Evolutionary conservation across 2,797 vertebrate species (phyloP), one percentile per base, ranked within the genome.

Genomic region (Gadopsis marmoratus): DNA sequence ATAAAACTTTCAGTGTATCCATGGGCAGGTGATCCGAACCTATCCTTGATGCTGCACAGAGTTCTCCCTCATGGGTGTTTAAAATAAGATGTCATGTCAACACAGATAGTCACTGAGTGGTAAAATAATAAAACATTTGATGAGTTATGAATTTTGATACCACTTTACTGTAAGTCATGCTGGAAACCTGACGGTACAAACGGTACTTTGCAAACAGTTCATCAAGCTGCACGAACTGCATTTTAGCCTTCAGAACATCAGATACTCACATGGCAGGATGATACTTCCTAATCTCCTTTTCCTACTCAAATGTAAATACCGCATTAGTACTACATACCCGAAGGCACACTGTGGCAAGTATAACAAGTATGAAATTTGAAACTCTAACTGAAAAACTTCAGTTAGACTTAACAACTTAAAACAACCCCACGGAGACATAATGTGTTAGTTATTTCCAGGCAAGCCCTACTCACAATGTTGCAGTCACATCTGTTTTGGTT

Each of bases 271-370:
- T 5, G 3, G 12, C 8, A 26, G 31, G n/a, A 53, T 37, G 45
- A 45, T 51, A 33, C 26, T 39, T 45, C 48, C 13, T 33, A 21
- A 7, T 26, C 26, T 37, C 7, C 80, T 67, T 66, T 72, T 78
- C 31, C 51, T 62, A 45, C 4, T 54, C 23, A 65, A 65, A 77
- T 53, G 9, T 50, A 66, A 79, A 81, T 33, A 37, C 7, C 53
- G 47, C 58, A 74, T 59, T 1, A 54, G 29, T 11, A 71, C 47
- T 61, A 29, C 7, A 41, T 37, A 4, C 58, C 51, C 6, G 12
- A 3, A 51, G 41, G 13, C 59, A 39, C 47, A 7, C 48, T 58
- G 47, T 48, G 19, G 19, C 19, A 48, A 47, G 16, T 7, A 6
- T 17, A 17, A 0, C 47, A 54, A 23, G 29, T 51, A 29, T 9